Evolutionary conservation across 2,113 vertebrate genomes (phyloP).

Genomic region (Osmerus eperlanus): DNA sequence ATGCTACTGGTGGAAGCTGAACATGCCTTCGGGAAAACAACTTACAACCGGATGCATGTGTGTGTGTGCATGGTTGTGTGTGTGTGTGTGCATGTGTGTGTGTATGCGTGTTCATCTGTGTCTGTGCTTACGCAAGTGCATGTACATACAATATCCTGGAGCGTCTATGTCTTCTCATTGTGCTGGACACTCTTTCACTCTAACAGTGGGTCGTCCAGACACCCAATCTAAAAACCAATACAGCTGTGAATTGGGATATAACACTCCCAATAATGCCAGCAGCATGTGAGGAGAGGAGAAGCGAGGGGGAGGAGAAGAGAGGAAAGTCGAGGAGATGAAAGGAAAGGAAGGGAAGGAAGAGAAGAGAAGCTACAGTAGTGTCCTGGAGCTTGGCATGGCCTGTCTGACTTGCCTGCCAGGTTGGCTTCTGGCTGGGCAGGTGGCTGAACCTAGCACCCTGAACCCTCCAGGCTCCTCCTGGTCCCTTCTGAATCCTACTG

Average conservation of each 20-base stretch:
- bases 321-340: not conserved
- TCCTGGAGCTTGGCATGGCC: no score
- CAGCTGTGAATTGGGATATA: conserved; percentile 6
- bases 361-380: not conserved
- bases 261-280: not conserved
- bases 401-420: no score
- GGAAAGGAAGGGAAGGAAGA: not conserved
- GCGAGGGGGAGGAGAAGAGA: no score
- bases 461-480: no score
- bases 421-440: no score
- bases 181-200: not conserved
- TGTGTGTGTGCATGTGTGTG: conserved; percentile 1
- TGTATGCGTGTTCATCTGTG: conserved; percentile 17
- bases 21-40: not conserved
- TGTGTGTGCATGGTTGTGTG: conserved; percentile 7
- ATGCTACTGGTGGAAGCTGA: no score
- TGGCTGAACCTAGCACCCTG: no score
- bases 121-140: conserved; percentile 17
- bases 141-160: conserved; percentile 32
- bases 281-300: not conserved
- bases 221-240: conserved; percentile 2
- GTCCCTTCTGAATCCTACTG: no score
- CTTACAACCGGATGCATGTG: conserved; percentile 10
- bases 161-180: not conserved
- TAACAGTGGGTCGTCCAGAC: not conserved